Conservation (phyloP, 2,888 invertebrate species). For the Xanthorhoe spadicearia region DNA sequence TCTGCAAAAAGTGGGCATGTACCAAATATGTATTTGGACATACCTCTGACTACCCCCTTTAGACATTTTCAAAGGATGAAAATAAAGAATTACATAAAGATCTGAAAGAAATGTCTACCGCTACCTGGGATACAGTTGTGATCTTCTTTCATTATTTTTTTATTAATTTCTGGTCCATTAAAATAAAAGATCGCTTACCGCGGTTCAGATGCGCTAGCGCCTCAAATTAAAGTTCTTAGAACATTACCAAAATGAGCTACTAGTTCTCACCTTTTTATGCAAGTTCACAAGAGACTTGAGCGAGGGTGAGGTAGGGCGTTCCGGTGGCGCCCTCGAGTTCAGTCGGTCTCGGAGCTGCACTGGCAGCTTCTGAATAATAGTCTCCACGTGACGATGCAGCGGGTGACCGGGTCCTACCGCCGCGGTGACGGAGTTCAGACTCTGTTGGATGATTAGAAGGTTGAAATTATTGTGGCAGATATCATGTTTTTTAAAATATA, state of each 20-base stretch:
- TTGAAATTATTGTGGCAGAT: slow-evolving; percentile 3
- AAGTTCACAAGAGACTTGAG: slow-evolving; percentile 94
- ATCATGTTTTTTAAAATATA: too few species aligned
- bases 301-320: slow-evolving; percentile 86
- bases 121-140: too few species aligned
- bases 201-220: too few species aligned
- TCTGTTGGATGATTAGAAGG: slow-evolving; percentile 79
- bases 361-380: slow-evolving; percentile 95
- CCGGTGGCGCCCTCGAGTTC: slow-evolving; percentile 84
- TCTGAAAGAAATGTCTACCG: too few species aligned
- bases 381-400: slow-evolving; percentile 92
- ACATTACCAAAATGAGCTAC: neutral
- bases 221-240: neutral
- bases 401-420: slow-evolving; percentile 91
- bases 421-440: slow-evolving; percentile 92
- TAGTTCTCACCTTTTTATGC: slow-evolving; percentile 90
- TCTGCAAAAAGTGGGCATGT: too few species aligned
- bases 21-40: too few species aligned
- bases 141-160: too few species aligned
- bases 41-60: too few species aligned
- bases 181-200: too few species aligned
- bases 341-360: slow-evolving; percentile 90
- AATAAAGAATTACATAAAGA: too few species aligned
- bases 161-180: too few species aligned
- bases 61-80: too few species aligned